phyloP scores from a whole-genome alignment of 2,888 invertebrate species.

The Cancer borealis region DNA sequence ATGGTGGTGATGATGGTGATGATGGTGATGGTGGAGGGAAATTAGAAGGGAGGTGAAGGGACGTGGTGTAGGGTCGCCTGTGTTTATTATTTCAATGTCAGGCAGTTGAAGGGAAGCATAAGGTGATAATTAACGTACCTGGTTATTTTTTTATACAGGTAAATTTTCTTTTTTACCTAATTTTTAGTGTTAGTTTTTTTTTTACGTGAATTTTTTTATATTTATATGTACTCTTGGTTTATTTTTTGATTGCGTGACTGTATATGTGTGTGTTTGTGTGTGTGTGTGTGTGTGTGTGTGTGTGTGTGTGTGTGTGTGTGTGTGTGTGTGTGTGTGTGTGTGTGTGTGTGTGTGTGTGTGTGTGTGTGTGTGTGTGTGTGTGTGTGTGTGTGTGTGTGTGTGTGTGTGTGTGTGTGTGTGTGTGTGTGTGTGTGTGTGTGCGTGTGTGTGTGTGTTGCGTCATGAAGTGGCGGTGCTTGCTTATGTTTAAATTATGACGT shows the following conservation, averaged over 20 bases:
- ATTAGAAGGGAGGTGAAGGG: background rate
- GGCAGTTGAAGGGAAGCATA: background rate
- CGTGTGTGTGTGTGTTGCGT: background rate
- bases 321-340: background rate
- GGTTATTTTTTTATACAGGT: background rate
- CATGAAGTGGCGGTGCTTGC: background rate
- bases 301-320: background rate
- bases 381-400: too few relatives aligned
- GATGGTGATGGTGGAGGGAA: background rate
- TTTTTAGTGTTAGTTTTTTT: background rate
- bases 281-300: background rate
- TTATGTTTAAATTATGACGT: background rate
- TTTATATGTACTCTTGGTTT: background rate
- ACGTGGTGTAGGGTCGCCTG: background rate
- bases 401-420: too few relatives aligned
- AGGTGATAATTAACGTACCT: background rate
- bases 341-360: background rate
- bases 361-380: background rate
- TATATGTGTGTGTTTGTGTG: background rate
- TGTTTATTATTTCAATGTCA: conserved; percentile 34
- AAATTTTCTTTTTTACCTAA: background rate
- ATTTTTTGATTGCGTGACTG: too few relatives aligned
- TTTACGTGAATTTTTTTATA: background rate
- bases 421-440: background rate
- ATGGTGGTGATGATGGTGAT: background rate